Percentiles rank a stretch among this genome's conserved stretches.
These are phyloP conservation scores for Jaculus jaculus DNA, from an alignment of 2,113 vertebrate genomes.

Conservation along the genomic window DNA sequence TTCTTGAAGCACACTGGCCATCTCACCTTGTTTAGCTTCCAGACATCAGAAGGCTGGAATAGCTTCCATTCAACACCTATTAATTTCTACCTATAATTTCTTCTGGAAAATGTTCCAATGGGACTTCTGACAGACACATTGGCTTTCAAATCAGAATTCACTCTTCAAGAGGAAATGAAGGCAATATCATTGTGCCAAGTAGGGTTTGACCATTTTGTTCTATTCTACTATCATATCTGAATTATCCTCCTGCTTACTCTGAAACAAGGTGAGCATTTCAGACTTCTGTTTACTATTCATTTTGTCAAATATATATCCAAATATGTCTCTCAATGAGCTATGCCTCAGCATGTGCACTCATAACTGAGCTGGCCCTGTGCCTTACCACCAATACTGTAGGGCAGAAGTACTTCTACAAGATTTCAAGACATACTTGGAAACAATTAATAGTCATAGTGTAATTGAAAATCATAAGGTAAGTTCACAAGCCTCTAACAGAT, in stretches of 20 bases:
- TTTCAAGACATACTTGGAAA: background rate
- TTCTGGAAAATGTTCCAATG: background rate
- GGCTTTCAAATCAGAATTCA: background rate
- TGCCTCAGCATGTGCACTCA: background rate
- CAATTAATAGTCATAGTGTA: background rate
- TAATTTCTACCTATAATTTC: background rate
- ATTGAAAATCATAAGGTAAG: background rate
- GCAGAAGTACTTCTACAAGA: background rate
- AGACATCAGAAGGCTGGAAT: background rate
- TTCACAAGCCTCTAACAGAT: background rate
- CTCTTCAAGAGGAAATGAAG: background rate
- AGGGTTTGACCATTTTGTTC: background rate
- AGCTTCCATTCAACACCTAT: background rate
- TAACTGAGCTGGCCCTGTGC: background rate
- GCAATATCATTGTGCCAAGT: accelerated
- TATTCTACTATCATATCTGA: too few relatives aligned
- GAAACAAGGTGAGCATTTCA: background rate
- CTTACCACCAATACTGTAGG: background rate
- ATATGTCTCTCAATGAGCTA: background rate
- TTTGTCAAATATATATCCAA: background rate
- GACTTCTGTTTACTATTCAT: background rate
- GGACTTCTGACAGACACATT: background rate
- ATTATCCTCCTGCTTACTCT: background rate
- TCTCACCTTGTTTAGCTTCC: background rate
- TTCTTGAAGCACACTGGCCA: background rate